Evolutionary conservation across 2,797 vertebrate genomes (phyloP).

Genomic region (Sebastes minor): DNA sequence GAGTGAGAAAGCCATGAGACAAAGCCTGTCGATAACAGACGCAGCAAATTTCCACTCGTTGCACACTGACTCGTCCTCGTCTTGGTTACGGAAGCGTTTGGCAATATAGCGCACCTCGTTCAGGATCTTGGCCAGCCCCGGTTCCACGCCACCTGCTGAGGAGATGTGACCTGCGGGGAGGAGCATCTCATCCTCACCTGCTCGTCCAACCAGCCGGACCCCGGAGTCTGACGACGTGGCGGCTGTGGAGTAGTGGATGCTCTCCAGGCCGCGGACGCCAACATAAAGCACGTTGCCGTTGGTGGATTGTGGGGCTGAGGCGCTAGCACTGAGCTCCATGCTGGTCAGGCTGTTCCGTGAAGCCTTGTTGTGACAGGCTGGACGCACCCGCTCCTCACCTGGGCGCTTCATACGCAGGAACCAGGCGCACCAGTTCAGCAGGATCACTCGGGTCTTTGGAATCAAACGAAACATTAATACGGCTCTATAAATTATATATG

Average conservation of each 20-base stretch:
- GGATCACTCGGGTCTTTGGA: slow-evolving; percentile 89
- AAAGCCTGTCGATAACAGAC: slow-evolving; percentile 94
- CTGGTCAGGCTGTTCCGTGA: slow-evolving; percentile 88
- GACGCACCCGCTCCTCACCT: slow-evolving; percentile 86
- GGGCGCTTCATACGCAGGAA: slow-evolving; percentile 96
- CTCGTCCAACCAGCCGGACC: slow-evolving; percentile 52
- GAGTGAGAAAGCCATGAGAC: slow-evolving; percentile 93
- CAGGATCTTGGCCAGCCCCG: slow-evolving; percentile 81
- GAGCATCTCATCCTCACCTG: slow-evolving; percentile 73
- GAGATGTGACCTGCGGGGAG: slow-evolving; percentile 59
- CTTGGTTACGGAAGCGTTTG: slow-evolving; percentile 88
- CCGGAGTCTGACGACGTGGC: slow-evolving; percentile 73
- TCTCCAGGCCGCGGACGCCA: slow-evolving; percentile 87
- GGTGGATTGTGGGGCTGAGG: slow-evolving; percentile 77
- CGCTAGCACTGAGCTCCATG: slow-evolving; percentile 83
- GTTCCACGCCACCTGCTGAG: slow-evolving; percentile 37
- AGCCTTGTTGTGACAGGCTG: slow-evolving; percentile 87
- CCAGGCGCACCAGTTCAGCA: slow-evolving; percentile 97
- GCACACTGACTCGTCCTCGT: slow-evolving; percentile 85
- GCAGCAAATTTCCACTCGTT: slow-evolving; percentile 98
- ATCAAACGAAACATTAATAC: background rate
- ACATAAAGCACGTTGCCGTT: slow-evolving; percentile 90
- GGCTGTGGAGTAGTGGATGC: slow-evolving; percentile 73
- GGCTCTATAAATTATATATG: background rate
- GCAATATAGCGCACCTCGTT: slow-evolving; percentile 91